A percentile compares a stretch with the other conserved stretches of the same genome.
Conservation (phyloP, 2,888 invertebrate species). For the Frankliniella intonsa region DNA sequence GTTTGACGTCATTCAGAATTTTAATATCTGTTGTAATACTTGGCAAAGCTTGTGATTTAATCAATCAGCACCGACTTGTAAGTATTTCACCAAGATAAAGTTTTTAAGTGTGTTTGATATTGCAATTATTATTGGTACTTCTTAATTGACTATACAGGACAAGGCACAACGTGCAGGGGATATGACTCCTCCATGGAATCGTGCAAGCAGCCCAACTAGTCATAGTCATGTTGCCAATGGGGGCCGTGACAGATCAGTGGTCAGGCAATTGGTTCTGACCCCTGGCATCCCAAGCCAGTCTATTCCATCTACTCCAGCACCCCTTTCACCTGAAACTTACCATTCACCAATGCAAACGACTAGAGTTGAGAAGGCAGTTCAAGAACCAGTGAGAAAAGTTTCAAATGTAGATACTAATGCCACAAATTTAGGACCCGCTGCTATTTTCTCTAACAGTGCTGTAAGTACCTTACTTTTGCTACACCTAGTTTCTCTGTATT, state of each 20-base stretch:
- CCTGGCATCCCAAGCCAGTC: background rate
- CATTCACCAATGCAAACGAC: conserved; percentile 41
- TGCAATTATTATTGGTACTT: conserved; percentile 28
- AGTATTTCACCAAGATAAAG: conserved; percentile 5
- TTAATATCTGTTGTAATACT: conserved; percentile 84
- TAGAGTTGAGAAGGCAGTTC: conserved; percentile 41
- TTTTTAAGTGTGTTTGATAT: background rate
- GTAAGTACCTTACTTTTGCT: conserved; percentile 46
- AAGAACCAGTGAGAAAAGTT: conserved; percentile 44
- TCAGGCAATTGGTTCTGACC: background rate
- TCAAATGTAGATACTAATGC: conserved; percentile 38
- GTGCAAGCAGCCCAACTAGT: conserved; percentile 30
- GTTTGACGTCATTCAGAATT: conserved; percentile 68
- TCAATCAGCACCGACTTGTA: conserved; percentile 59
- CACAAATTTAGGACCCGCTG: conserved; percentile 63
- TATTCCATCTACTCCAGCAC: conserved; percentile 36
- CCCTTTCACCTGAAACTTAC: conserved; percentile 47
- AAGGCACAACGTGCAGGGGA: conserved; percentile 22
- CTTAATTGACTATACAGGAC: conserved; percentile 23
- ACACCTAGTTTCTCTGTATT: background rate
- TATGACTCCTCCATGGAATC: conserved; percentile 29
- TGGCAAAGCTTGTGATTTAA: conserved; percentile 85
- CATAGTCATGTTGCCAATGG: conserved; percentile 1
- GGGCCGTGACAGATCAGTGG: background rate
- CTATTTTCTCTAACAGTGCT: conserved; percentile 81